These are phyloP conservation scores for Eulemur albifrons DNA, from an alignment of 2,797 vertebrate genomes.

Conservation along the genomic window DNA sequence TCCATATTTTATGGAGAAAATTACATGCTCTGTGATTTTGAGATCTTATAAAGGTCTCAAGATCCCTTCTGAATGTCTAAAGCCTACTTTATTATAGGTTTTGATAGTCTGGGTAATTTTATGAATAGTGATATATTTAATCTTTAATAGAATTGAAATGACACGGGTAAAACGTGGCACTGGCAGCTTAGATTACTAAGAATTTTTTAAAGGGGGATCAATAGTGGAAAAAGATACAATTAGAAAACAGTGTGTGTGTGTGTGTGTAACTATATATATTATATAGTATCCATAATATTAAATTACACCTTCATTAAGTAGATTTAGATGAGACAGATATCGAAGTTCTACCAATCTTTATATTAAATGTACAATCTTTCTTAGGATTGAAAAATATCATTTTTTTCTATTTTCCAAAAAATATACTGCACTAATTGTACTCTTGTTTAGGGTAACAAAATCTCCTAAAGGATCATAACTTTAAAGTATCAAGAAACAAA, in stretches of 20 bases:
- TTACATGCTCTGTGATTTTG: conserved; percentile 10
- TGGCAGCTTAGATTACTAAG: not conserved
- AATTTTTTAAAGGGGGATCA: not conserved
- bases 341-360: not conserved
- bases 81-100: conserved; percentile 36
- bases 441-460: not conserved
- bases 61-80: not conserved
- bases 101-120: conserved; percentile 46
- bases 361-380: not conserved
- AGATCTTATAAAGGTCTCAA: not conserved
- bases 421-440: not conserved
- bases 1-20: conserved; percentile 47
- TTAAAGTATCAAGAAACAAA: not conserved
- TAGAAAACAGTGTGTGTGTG: not conserved
- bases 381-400: not conserved
- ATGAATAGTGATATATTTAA: conserved; percentile 4
- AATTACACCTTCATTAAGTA: not conserved
- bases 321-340: not conserved
- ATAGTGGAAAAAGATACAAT: not conserved
- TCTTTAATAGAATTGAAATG: conserved; percentile 20
- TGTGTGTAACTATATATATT: not conserved
- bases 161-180: not conserved
- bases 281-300: not conserved
- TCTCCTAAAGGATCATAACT: not conserved
- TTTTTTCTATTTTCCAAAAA: not conserved